phyloP scores from a whole-genome alignment of 2,888 invertebrate genomes.

The Tiliacea aurago region DNA sequence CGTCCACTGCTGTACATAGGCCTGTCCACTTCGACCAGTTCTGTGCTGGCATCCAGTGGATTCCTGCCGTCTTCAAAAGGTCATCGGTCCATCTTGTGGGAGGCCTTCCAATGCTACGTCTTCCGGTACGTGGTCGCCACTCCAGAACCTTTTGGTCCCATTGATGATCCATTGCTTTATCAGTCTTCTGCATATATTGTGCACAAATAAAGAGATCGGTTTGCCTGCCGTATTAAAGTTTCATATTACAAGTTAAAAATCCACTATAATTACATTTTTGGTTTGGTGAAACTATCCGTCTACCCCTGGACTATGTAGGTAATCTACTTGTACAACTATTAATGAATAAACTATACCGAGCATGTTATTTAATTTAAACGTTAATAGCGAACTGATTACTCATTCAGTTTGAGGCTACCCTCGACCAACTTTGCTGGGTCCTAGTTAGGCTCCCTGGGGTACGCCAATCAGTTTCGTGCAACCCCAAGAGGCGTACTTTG shows the following conservation, averaged over 20 bases:
- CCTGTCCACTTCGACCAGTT: no score
- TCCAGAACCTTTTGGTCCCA: no score
- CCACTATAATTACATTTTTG: neutral
- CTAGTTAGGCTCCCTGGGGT: constrained; percentile 33
- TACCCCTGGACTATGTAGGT: neutral
- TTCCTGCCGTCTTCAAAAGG: no score
- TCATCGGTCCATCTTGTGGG: no score
- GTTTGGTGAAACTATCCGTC: neutral
- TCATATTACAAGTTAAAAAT: neutral
- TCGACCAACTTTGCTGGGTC: constrained; percentile 24
- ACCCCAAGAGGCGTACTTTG: neutral
- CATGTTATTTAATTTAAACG: constrained; percentile 14
- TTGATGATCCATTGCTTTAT: no score
- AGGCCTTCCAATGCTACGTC: no score
- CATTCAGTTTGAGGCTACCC: constrained; percentile 38
- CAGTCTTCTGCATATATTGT: no score
- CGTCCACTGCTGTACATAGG: no score
- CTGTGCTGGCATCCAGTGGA: no score
- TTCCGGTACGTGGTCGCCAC: no score
- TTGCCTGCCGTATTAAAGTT: no score
- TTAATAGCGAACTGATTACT: constrained; percentile 30
- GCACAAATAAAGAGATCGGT: no score
- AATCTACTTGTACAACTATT: neutral
- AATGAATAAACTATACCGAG: neutral
- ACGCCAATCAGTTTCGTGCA: constrained; percentile 33